phyloP scores from a whole-genome alignment of 2,113 vertebrate species.

The Lucifuga dentata region DNA sequence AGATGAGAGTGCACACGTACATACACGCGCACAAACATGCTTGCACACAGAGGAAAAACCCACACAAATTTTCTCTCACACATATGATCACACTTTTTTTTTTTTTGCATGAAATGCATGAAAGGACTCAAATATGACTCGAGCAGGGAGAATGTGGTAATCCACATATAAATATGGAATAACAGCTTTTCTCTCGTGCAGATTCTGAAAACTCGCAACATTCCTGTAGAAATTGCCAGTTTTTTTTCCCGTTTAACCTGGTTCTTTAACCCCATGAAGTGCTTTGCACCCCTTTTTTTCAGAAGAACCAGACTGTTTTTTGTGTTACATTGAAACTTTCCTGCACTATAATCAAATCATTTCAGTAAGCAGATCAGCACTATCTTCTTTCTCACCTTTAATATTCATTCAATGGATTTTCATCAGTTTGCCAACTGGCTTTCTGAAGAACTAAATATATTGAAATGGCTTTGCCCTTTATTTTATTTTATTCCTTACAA shows the following conservation, averaged over 20 bases:
- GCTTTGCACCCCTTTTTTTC: no score
- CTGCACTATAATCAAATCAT: background rate
- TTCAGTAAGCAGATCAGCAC: background rate
- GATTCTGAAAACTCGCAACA: no score
- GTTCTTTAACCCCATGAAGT: no score
- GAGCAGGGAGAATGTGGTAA: background rate
- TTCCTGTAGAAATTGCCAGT: background rate
- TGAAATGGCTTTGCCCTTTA: background rate
- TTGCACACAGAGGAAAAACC: constrained; percentile 1
- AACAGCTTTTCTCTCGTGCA: background rate
- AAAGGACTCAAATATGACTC: background rate
- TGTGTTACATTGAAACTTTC: background rate
- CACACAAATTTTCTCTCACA: no score
- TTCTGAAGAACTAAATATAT: no score
- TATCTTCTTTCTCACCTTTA: background rate
- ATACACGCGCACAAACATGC: constrained; percentile 13
- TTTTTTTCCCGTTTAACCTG: background rate
- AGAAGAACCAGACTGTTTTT: background rate
- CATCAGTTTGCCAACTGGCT: background rate
- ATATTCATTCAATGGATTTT: background rate
- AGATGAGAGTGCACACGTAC: background rate
- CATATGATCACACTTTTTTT: no score
- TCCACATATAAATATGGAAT: background rate
- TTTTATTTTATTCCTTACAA: background rate
- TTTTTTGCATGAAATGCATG: background rate